Conservation (phyloP, 1,140 invertebrate species). For the Gyrodactylus salaris region DNA sequence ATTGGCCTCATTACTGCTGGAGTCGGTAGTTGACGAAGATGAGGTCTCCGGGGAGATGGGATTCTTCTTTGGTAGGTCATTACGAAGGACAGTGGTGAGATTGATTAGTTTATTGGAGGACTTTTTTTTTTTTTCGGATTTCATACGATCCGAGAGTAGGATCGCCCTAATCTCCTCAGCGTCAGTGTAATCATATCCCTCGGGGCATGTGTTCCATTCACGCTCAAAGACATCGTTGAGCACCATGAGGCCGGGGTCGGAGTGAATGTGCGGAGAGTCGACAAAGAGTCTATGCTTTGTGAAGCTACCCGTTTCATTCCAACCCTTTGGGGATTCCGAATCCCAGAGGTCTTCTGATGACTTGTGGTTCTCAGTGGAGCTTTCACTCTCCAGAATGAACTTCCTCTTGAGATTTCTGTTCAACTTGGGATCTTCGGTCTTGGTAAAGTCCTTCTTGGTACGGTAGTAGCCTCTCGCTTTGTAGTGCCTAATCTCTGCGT, state of each 20-base stretch:
- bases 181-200: not conserved
- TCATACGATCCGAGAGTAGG: not conserved
- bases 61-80: not conserved
- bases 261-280: not conserved
- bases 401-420: not conserved
- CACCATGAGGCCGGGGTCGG: not conserved
- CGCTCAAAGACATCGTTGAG: not conserved
- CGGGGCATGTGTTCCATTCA: not conserved
- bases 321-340: not conserved
- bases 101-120: not conserved
- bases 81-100: not conserved
- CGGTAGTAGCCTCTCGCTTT: not conserved
- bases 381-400: not conserved
- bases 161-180: not conserved
- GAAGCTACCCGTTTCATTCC: not conserved
- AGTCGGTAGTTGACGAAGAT: not conserved
- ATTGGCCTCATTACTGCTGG: not conserved
- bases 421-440: not conserved
- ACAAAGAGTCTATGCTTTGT: not conserved
- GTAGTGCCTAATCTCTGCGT: not conserved
- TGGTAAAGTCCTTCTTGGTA: not conserved
- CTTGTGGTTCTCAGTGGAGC: not conserved
- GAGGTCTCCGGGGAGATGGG: not conserved
- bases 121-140: not conserved
- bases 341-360: not conserved